Conservation (phyloP, 2,113 vertebrate genomes). For the Struthidea cinerea region DNA sequence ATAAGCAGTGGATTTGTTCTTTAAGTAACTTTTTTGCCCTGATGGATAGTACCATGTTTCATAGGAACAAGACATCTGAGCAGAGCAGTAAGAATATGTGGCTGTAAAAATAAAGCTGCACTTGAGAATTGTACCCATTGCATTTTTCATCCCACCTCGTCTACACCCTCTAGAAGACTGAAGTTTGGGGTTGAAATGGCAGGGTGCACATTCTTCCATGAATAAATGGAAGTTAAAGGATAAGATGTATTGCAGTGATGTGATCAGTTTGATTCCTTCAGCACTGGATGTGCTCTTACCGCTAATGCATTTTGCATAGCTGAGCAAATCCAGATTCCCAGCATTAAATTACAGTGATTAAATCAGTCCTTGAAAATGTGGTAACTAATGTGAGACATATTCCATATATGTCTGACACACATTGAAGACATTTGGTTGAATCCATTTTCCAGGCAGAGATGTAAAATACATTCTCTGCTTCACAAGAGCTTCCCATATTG, state of each 20-base stretch:
- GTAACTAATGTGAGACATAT: conserved; percentile 34
- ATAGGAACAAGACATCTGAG: background rate
- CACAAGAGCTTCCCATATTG: background rate
- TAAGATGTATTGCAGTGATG: background rate
- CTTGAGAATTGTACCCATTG: background rate
- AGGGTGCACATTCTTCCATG: background rate
- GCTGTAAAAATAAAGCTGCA: background rate
- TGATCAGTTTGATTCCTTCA: background rate
- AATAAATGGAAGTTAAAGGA: background rate
- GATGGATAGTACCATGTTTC: background rate
- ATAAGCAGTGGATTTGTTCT: conserved; percentile 2
- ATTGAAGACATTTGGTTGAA: conserved; percentile 17
- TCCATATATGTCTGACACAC: conserved; percentile 7
- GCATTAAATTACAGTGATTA: background rate
- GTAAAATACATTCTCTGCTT: background rate
- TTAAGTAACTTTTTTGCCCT: background rate
- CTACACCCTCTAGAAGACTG: background rate
- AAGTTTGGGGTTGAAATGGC: background rate
- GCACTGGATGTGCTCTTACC: background rate
- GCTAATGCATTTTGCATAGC: conserved; percentile 35
- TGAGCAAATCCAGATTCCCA: background rate
- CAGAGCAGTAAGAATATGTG: background rate
- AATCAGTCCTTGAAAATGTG: conserved; percentile 5
- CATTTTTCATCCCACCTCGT: background rate
- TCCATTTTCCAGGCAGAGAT: conserved; percentile 4